Conservation (phyloP, 30 jellyfish, hydroid and myxozoan species). For the Aurelia sp. region DNA sequence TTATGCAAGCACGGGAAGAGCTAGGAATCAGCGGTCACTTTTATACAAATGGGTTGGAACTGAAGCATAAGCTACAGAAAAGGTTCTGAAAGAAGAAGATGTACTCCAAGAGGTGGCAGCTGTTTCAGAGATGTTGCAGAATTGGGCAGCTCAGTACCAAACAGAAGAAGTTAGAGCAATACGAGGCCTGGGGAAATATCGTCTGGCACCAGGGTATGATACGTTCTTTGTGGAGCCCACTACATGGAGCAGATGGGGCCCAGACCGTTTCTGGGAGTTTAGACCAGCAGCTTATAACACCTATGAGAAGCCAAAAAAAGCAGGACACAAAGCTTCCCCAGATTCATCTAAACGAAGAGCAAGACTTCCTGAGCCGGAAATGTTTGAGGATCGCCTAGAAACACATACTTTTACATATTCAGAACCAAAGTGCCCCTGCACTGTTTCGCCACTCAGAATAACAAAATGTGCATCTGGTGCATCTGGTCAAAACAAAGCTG, state of each 20-base stretch:
- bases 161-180: slow-evolving; percentile 39
- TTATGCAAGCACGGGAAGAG: slow-evolving; percentile 19
- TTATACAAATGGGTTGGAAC: slow-evolving; percentile 14
- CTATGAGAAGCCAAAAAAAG: not conserved
- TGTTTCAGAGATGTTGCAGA: not conserved
- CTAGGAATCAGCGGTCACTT: slow-evolving; percentile 32
- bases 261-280: not conserved
- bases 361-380: slow-evolving; percentile 11
- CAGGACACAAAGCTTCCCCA: not conserved
- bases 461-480: no score
- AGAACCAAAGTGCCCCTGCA: no score
- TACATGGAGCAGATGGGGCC: slow-evolving; percentile 12
- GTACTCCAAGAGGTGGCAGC: no score
- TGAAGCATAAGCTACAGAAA: no score
- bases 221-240: slow-evolving; percentile 23
- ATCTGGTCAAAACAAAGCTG: no score
- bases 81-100: no score
- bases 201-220: slow-evolving; percentile 19
- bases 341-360: not conserved
- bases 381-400: not conserved
- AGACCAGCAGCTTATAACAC: not conserved
- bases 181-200: slow-evolving; percentile 25
- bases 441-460: no score
- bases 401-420: not conserved
- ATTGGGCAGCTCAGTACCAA: slow-evolving; percentile 11